These are phyloP conservation scores for Nannoperca obscura DNA, from an alignment of 2,797 vertebrate species.

Conservation along the genomic window DNA sequence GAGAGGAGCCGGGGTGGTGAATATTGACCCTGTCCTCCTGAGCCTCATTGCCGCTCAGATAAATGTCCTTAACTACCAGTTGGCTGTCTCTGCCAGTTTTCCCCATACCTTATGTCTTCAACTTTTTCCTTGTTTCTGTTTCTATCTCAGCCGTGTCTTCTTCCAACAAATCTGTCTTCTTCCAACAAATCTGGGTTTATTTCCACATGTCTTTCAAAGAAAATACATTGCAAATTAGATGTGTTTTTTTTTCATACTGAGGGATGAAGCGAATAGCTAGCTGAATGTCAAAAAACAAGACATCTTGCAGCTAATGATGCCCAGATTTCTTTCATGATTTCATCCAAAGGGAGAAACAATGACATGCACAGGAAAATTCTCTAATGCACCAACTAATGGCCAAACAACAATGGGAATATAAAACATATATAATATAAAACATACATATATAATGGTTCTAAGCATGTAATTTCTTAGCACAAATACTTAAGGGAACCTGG, in stretches of 20 bases:
- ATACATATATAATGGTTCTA: too few species aligned
- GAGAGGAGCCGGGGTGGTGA: constrained; percentile 45
- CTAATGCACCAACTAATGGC: constrained; percentile 21
- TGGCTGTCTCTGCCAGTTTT: constrained; percentile 4
- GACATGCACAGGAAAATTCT: neutral
- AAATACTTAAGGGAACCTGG: neutral
- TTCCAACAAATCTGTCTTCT: neutral
- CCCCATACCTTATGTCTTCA: neutral
- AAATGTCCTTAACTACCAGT: constrained; percentile 51
- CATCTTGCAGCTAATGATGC: constrained; percentile 18
- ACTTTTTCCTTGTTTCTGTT: neutral
- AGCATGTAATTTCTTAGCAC: neutral
- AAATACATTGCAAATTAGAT: constrained; percentile 19
- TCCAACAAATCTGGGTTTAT: neutral
- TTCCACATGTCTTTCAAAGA: constrained; percentile 22
- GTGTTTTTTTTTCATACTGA: neutral
- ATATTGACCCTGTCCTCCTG: constrained; percentile 72
- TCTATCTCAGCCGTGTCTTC: neutral
- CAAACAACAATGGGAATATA: neutral
- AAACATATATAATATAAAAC: too few species aligned
- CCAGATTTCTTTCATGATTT: constrained; percentile 4
- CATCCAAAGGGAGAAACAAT: constrained; percentile 1
- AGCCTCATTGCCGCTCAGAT: constrained; percentile 45
- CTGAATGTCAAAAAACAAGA: constrained; percentile 26
- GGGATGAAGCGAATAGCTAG: neutral